These are phyloP conservation scores for Aphelinus certus DNA, from an alignment of 1,140 invertebrate genomes.

Conservation along the genomic window DNA sequence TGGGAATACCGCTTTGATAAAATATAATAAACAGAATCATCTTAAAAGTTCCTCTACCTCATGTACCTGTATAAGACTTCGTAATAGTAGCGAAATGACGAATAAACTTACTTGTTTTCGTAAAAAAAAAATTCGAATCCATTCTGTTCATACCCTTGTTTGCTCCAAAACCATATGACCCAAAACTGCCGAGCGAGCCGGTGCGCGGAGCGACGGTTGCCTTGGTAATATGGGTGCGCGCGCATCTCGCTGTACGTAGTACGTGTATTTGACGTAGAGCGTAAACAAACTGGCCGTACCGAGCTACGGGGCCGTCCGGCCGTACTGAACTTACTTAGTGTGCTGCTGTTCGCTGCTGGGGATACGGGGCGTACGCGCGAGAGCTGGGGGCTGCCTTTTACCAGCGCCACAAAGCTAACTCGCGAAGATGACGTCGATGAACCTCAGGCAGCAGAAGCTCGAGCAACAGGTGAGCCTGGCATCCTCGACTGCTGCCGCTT, in stretches of 20 bases:
- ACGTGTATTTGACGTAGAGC: conserved; percentile 35
- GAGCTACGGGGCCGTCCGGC: neutral
- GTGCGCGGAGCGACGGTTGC: conserved; percentile 20
- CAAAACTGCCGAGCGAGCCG: neutral
- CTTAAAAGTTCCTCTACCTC: too few species aligned
- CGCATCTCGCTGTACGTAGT: conserved; percentile 17
- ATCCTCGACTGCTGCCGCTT: too few species aligned
- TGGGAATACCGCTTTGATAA: neutral
- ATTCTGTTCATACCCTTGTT: neutral
- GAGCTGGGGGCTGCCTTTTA: too few species aligned
- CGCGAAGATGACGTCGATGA: conserved; percentile 71
- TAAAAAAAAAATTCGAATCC: neutral
- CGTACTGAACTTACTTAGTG: too few species aligned
- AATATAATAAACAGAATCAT: neutral
- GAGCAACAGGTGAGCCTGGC: conserved; percentile 75
- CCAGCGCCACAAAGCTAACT: neutral
- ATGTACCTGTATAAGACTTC: too few species aligned
- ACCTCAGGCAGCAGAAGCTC: conserved; percentile 76
- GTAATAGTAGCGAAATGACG: too few species aligned
- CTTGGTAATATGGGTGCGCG: conserved; percentile 25
- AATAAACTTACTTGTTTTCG: neutral
- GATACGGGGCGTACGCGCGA: neutral
- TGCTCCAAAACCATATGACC: neutral
- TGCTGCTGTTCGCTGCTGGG: too few species aligned
- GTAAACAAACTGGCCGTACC: conserved; percentile 34